phyloP scores from a whole-genome alignment of 2,888 invertebrate genomes.

The Brachyopa scutellaris region DNA sequence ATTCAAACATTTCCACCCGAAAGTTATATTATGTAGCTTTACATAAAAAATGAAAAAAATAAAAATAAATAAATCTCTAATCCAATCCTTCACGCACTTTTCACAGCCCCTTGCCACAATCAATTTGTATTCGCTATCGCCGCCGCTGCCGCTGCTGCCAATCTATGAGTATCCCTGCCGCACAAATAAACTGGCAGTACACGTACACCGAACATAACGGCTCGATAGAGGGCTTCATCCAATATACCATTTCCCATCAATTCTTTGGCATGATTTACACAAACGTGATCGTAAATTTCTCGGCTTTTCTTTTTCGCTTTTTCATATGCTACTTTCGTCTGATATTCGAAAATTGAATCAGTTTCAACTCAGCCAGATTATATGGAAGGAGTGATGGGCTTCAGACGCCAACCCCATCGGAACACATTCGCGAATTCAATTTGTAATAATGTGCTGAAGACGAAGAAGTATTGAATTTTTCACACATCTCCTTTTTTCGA shows the following conservation, averaged over 20 bases:
- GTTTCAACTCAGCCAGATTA: slow-evolving; percentile 67
- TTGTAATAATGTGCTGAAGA: slow-evolving; percentile 68
- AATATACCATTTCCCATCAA: slow-evolving; percentile 56
- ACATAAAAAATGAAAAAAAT: no score
- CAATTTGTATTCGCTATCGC: slow-evolving; percentile 52
- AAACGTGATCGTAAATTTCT: slow-evolving; percentile 71
- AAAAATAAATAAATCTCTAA: slow-evolving; percentile 48
- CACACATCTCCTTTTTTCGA: slow-evolving; percentile 63
- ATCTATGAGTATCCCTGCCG: slow-evolving; percentile 29
- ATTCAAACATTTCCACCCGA: slow-evolving; percentile 4
- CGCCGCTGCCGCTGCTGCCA: slow-evolving; percentile 38
- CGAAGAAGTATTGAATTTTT: slow-evolving; percentile 69
- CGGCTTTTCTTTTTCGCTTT: slow-evolving; percentile 14
- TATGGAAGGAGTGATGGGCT: slow-evolving; percentile 55
- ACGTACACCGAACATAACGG: no score
- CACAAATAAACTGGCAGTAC: slow-evolving; percentile 67
- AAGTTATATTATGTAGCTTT: slow-evolving; percentile 47
- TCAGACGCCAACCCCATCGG: background rate
- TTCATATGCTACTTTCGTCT: slow-evolving; percentile 1
- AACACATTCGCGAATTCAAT: slow-evolving; percentile 68
- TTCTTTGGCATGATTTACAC: slow-evolving; percentile 71
- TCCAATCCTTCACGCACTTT: slow-evolving; percentile 69
- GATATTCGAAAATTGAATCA: slow-evolving; percentile 68
- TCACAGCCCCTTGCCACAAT: slow-evolving; percentile 62
- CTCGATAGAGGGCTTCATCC: slow-evolving; percentile 37